Evolutionary conservation across 2,797 vertebrate species (phyloP), one percentile per base, ranked within the genome.

Genomic region (Enteromius anoplus): DNA sequence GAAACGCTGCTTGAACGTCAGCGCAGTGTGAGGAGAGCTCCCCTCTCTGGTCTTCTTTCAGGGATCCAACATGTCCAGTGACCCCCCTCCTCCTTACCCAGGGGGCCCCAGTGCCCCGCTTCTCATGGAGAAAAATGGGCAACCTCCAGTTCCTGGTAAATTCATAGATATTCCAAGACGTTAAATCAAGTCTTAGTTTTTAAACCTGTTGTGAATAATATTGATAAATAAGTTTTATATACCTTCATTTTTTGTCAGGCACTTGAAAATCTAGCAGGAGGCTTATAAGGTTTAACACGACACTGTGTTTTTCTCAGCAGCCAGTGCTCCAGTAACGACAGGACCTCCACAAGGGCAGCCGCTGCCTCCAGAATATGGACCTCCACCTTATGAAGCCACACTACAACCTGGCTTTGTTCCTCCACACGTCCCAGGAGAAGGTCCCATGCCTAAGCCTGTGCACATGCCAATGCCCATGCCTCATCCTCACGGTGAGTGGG

Each of bases 61-160:
- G 71, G 83, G 26, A 84, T 68, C 21, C 91, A 94, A 82, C 83
- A 99, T 99, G 98, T 97, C 98, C 78, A 97, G 81, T 5, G 97
- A 99, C 87, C 97, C 98, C 0, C 98, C 98, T 32, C 98, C 98
- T 15, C 98, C 98, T 1, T 99, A 99, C 84, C 97, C 97, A 0
- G 98, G 97, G 84, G 96, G 96, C 40, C 97, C 97, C 75, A 97
- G 95, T 0, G 98, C 96, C 4, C 98, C 97, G 0, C 92, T 96
- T 34, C 93, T 98, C 6, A 95, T 98, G 47, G 97, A 98, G 89
- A 99, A 99, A 90, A 96, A 95, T 4, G 96, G 97, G 78, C 94
- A 95, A 0, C 95, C 95, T 0, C 75, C 90, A 0, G 87, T 90
- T 0, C 85, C 94, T 85, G 97, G 98, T 98, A 96, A 84, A 70